These are phyloP conservation scores for Euborellia annulipes DNA, from an alignment of 1,140 invertebrate genomes.

Conservation along the genomic window DNA sequence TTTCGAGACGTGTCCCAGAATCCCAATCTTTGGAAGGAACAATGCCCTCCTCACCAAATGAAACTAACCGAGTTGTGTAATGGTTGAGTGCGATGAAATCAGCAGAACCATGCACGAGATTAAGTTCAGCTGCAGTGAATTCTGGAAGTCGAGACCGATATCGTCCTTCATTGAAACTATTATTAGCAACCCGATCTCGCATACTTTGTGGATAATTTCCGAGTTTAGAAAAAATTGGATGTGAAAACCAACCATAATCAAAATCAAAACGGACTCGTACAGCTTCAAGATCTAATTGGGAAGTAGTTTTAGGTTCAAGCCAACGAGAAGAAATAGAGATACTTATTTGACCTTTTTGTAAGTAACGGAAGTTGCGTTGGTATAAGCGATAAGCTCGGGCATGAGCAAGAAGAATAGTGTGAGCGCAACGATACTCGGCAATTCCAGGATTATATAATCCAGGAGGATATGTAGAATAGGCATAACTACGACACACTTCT, in stretches of 20 bases:
- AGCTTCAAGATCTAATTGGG: conserved; percentile 11
- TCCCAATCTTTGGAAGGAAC: not conserved
- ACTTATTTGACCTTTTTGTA: conserved; percentile 27
- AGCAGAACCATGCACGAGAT: conserved; percentile 19
- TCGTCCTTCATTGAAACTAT: conserved; percentile 34
- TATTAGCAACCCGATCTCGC: conserved; percentile 30
- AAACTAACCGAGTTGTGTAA: conserved; percentile 18
- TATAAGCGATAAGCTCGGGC: conserved; percentile 28
- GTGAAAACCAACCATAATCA: conserved; percentile 40
- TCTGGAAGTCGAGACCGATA: conserved; percentile 31
- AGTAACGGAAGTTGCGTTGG: conserved; percentile 21
- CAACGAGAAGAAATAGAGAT: conserved; percentile 16
- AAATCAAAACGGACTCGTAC: conserved; percentile 22
- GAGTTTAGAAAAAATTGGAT: conserved; percentile 38
- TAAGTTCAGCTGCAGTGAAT: conserved; percentile 22
- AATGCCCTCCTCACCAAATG: not conserved
- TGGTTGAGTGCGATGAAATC: conserved; percentile 31
- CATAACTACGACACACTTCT: conserved; percentile 8
- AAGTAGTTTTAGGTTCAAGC: conserved; percentile 10
- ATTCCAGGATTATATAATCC: conserved; percentile 17
- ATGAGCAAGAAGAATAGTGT: conserved; percentile 28
- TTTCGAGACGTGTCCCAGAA: not conserved
- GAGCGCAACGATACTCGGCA: conserved; percentile 25
- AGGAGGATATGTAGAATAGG: conserved; percentile 15
- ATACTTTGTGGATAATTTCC: conserved; percentile 44